A percentile compares a stretch with the other conserved stretches of the same genome.
Evolutionary conservation across 1,140 invertebrate species (phyloP).

Genomic region (Lucilia cuprina): DNA sequence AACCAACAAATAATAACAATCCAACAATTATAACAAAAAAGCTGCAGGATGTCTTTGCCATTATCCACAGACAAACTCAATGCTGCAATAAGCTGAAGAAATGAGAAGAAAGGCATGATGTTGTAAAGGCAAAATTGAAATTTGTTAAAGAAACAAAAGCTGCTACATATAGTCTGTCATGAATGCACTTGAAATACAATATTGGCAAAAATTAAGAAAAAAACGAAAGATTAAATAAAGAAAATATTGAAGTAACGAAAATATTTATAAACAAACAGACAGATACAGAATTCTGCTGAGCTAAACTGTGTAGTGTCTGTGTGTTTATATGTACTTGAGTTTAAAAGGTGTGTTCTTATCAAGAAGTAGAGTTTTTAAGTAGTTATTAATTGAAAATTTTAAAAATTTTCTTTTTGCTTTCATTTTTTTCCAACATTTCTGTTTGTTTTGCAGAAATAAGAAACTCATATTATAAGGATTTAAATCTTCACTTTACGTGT

Average conservation of each 20-base stretch:
- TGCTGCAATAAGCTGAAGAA: background rate
- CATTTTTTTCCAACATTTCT: too few relatives aligned
- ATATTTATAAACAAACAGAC: background rate
- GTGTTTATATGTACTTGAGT: background rate
- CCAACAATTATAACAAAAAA: background rate
- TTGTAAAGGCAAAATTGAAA: background rate
- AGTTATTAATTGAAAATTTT: constrained; percentile 5
- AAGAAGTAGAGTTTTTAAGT: background rate
- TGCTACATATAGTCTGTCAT: background rate
- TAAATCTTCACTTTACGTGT: too few relatives aligned
- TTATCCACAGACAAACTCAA: constrained; percentile 14
- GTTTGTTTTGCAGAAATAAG: too few relatives aligned
- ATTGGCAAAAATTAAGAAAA: too few relatives aligned
- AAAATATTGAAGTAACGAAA: background rate
- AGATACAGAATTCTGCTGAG: background rate
- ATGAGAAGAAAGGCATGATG: background rate
- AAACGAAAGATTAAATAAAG: background rate
- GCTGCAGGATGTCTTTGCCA: constrained; percentile 8
- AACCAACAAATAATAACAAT: background rate
- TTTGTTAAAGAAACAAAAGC: background rate
- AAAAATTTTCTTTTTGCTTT: background rate
- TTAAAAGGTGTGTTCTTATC: background rate
- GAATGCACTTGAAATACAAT: constrained; percentile 1
- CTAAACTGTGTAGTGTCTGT: background rate
- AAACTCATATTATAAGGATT: too few relatives aligned